Conservation (phyloP, 1,140 invertebrate species). For the Muscidifurax raptorellus region DNA sequence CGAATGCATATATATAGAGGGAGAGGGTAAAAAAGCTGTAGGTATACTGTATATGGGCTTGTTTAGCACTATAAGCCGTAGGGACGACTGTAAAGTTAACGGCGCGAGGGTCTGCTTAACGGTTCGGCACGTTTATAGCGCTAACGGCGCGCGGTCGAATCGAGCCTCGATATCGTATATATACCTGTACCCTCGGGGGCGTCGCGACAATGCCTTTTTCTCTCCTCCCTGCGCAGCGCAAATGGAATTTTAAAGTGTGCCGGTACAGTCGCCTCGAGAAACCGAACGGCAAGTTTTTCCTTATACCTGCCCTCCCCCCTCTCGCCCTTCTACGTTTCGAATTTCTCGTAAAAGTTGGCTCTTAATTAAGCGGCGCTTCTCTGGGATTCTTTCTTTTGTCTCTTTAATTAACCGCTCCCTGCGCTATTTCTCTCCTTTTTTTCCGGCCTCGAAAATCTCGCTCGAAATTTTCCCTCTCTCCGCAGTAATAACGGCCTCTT, state of each 20-base stretch:
- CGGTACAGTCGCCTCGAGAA: too few relatives aligned
- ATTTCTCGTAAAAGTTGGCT: background rate
- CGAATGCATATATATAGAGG: background rate
- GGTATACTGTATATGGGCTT: too few relatives aligned
- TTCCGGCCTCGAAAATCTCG: background rate
- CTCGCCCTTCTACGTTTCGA: too few relatives aligned
- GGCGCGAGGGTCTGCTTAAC: background rate
- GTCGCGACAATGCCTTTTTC: too few relatives aligned
- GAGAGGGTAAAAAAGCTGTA: too few relatives aligned
- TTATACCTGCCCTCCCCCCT: too few relatives aligned
- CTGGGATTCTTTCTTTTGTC: conserved; percentile 35
- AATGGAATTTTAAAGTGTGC: too few relatives aligned
- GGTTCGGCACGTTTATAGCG: background rate
- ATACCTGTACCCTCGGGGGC: too few relatives aligned
- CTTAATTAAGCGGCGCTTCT: conserved; percentile 36
- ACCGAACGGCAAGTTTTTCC: too few relatives aligned
- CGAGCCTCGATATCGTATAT: background rate
- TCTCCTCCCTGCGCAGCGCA: too few relatives aligned
- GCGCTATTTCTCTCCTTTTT: background rate
- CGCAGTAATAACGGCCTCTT: background rate
- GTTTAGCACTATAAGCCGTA: background rate
- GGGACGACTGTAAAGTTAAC: background rate
- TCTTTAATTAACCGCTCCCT: conserved; percentile 31
- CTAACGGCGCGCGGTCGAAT: background rate
- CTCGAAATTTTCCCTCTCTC: background rate